Percentiles rank a stretch among this genome's conserved stretches.
Conservation (phyloP, 2,113 vertebrate genomes). For the Burhinus oedicnemus region DNA sequence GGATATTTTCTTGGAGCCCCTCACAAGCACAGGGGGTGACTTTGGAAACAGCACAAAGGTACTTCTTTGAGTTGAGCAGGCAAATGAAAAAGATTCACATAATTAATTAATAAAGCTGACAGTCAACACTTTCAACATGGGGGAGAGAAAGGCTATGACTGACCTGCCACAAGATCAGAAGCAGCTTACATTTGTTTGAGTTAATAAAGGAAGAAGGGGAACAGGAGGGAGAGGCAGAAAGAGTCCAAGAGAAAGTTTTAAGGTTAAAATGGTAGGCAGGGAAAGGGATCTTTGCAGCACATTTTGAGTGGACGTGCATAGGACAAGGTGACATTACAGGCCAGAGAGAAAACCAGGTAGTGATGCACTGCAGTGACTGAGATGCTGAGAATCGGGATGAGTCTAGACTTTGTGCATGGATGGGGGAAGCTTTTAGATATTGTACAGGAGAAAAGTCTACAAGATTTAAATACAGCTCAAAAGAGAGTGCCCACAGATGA, state of each 20-base stretch:
- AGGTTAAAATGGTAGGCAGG: not conserved
- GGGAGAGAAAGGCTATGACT: not conserved
- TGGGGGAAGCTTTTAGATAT: not conserved
- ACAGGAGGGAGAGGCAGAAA: not conserved
- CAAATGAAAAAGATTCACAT: not conserved
- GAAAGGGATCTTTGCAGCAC: not conserved
- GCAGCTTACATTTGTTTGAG: not conserved
- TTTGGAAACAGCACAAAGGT: conserved; percentile 2
- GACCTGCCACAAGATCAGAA: not conserved
- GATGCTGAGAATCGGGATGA: not conserved
- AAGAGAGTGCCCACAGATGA: not conserved
- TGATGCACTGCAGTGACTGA: not conserved
- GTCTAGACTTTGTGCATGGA: not conserved
- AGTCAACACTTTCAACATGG: not conserved
- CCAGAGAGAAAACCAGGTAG: not conserved
- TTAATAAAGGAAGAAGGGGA: not conserved
- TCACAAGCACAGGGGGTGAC: not conserved
- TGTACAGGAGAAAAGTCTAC: not conserved
- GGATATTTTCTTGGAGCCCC: not conserved
- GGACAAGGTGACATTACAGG: not conserved
- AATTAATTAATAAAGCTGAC: not conserved
- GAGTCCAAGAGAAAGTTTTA: not conserved
- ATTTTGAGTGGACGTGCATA: not conserved
- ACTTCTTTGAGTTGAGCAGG: not conserved
- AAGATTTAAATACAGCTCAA: not conserved